A percentile compares a stretch with the other conserved stretches of the same genome.
Conservation (phyloP, 2,113 vertebrate species). For the Anarrhichthys ocellatus region DNA sequence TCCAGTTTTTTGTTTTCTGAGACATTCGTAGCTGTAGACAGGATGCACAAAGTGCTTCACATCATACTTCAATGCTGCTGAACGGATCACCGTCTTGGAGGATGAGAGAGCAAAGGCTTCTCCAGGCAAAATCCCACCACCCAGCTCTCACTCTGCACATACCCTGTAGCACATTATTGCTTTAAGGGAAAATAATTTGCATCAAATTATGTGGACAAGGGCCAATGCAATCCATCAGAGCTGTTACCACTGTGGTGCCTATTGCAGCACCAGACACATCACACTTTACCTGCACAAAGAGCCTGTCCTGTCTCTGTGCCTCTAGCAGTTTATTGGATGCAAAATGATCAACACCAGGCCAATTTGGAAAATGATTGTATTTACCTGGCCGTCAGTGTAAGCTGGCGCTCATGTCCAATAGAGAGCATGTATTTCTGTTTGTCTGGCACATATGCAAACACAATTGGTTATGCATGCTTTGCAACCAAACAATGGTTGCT, state of each 20-base stretch:
- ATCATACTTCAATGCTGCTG: constrained; percentile 31
- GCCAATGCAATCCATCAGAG: constrained; percentile 25
- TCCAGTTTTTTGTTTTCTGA: not conserved
- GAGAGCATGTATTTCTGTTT: constrained; percentile 19
- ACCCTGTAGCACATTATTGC: constrained; percentile 18
- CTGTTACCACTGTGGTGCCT: constrained; percentile 4
- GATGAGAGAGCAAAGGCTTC: constrained; percentile 14
- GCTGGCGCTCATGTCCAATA: constrained; percentile 12
- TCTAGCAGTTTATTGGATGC: not conserved
- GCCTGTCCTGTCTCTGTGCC: not conserved
- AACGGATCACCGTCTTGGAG: constrained; percentile 31
- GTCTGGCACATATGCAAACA: constrained; percentile 3
- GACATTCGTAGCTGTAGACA: constrained; percentile 10
- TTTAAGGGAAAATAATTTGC: constrained; percentile 33
- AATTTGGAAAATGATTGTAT: constrained; percentile 25
- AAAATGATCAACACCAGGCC: constrained; percentile 1
- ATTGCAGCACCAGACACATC: constrained; percentile 1
- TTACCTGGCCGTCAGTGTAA: constrained; percentile 11
- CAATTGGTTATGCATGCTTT: not conserved
- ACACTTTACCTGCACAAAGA: constrained; percentile 15
- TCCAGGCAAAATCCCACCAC: constrained; percentile 19
- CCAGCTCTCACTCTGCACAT: constrained; percentile 13
- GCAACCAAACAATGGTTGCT: constrained; percentile 4
- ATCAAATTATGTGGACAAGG: constrained; percentile 38
- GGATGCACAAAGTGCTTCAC: constrained; percentile 29